Conservation (phyloP, 2,797 vertebrate species). For the Channallabes apus region DNA sequence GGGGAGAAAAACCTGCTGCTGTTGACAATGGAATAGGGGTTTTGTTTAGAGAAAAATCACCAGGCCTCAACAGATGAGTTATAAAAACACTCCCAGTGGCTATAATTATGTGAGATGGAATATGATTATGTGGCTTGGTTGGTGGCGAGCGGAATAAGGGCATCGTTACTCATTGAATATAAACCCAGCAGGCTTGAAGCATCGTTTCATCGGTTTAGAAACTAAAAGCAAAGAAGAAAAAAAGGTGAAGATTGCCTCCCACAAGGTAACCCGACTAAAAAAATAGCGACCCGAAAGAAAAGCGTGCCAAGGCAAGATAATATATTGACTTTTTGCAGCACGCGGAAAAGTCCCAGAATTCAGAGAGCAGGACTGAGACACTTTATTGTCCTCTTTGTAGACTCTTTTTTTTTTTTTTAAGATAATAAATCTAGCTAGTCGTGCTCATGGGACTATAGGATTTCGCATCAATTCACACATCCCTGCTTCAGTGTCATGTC, state of each 20-base stretch:
- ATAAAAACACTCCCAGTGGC: conserved; percentile 40
- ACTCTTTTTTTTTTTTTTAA: background rate
- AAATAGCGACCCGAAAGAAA: background rate
- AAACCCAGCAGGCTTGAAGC: conserved; percentile 47
- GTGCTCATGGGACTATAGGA: background rate
- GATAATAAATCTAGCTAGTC: background rate
- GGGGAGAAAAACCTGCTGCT: conserved; percentile 30
- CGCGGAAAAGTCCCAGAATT: conserved; percentile 5
- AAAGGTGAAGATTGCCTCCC: conserved; percentile 24
- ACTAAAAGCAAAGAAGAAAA: conserved; percentile 3
- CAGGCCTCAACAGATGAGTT: conserved; percentile 40
- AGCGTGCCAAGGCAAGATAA: conserved; percentile 16
- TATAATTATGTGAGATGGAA: conserved; percentile 49
- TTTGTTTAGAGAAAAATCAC: conserved; percentile 40
- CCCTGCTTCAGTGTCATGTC: background rate
- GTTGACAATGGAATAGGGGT: conserved; percentile 48
- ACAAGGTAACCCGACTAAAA: conserved; percentile 17
- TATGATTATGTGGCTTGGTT: conserved; percentile 37
- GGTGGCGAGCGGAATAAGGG: conserved; percentile 39
- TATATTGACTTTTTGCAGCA: background rate
- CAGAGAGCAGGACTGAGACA: background rate
- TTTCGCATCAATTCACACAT: conserved; percentile 10
- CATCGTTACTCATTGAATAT: conserved; percentile 46
- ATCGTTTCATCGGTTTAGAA: conserved; percentile 35
- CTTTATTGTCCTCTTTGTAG: background rate